Base-by-base conservation (phyloP, 2,797 vertebrate species). In the Poecilia picta region DNA sequence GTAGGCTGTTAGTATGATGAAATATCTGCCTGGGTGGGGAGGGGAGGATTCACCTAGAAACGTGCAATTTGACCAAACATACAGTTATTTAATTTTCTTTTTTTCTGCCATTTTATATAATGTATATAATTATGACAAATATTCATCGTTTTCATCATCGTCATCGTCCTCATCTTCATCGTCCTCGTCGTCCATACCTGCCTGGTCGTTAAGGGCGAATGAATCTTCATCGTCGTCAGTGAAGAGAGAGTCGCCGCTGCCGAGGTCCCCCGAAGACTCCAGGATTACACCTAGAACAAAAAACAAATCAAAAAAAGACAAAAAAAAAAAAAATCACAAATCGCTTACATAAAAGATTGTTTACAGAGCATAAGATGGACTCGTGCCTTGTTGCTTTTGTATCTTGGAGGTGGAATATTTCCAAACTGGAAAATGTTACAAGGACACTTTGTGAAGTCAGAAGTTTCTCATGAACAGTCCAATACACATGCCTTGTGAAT, bases 211-310 rank as follows among this genome's bases (percentile, higher is more conserved):
- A 81, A 96, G 94, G 85, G 96, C 93, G 49, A 96, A 96, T 0
- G 96, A 97, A 23, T 97, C 96, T 1, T 98, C 96, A 3, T 98
- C 97, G 39, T 98, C 97, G 33, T 97, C 97, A 0, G 93, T 92
- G 94, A 97, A 96, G 73, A 96, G 94, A 3, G 97, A 96, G 93
- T 98, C 97, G 0, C 98, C 98, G 73, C 98, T 99, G 68, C 97
- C 96, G 77, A 97, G 97, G 94, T 99, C 98, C 83, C 98, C 98
- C 0, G 98, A 99, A 49, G 96, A 96, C 89, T 99, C 98, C 89
- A 96, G 76, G 82, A 97, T 96, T 0, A 95, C 83, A 23, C 96
- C 97, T 98, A 73, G 13, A 43, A 72, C 72, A 20, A 71, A 49
- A 66, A 55, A 33, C 1, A 36, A n/a, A 72, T 23, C 0, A 16